Conservation (phyloP, 2,113 vertebrate genomes). For the Lagenorhynchus albirostris region DNA sequence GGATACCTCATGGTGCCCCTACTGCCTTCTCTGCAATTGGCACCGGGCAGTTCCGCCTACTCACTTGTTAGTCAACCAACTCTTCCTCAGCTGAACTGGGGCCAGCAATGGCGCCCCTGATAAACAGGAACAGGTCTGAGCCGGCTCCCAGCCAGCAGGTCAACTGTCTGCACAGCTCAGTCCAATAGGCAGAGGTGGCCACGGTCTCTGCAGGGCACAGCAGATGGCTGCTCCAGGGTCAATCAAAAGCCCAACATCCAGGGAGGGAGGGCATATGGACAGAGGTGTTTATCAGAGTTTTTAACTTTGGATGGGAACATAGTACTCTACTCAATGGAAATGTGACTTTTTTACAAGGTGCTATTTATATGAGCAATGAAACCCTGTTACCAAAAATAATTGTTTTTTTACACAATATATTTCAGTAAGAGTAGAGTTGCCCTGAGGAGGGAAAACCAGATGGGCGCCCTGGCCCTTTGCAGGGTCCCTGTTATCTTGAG, state of each 20-base stretch:
- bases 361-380: neutral
- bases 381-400: neutral
- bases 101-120: neutral
- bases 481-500: neutral
- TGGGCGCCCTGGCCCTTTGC: neutral
- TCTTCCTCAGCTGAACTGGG: neutral
- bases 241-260: too few species aligned
- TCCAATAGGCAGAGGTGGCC: neutral
- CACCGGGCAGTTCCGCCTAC: neutral
- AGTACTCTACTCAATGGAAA: neutral
- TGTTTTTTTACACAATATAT: neutral
- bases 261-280: neutral
- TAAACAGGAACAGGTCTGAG: neutral
- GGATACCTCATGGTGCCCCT: neutral
- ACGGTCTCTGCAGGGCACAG: neutral
- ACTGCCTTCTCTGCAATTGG: neutral
- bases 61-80: neutral
- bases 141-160: neutral
- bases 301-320: neutral
- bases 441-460: neutral
- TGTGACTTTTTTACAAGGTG: neutral
- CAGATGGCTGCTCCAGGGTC: neutral
- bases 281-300: neutral
- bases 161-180: neutral
- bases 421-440: neutral